Evolutionary conservation across 2,797 vertebrate species (phyloP).

Genomic region (Acropternis orthonyx): DNA sequence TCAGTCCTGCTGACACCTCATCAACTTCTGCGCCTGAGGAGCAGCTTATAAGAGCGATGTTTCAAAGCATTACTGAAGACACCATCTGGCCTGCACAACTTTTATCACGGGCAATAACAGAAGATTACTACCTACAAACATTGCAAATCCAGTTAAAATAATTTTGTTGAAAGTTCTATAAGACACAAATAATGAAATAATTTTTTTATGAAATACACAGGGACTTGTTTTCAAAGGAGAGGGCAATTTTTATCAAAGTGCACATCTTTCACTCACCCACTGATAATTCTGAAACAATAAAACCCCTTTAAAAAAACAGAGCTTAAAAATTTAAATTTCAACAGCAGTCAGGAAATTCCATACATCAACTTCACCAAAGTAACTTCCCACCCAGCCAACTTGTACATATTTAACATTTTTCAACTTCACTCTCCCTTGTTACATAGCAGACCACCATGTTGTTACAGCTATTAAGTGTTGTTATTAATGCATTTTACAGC

Average conservation of each 20-base stretch:
- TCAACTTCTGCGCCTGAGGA: background rate
- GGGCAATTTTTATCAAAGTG: background rate
- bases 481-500: background rate
- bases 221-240: background rate
- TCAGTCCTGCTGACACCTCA: background rate
- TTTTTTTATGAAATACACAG: background rate
- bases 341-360: conserved; percentile 14
- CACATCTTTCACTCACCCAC: background rate
- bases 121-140: conserved; percentile 2
- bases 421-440: background rate
- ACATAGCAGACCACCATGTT: background rate
- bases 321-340: background rate
- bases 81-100: conserved; percentile 1
- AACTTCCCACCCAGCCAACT: background rate
- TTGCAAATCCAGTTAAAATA: conserved; percentile 7
- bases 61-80: background rate
- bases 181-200: background rate
- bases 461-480: background rate
- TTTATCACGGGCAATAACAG: conserved; percentile 7
- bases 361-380: background rate
- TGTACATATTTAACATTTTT: conserved; percentile 19
- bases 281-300: background rate
- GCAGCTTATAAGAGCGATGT: background rate
- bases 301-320: background rate
- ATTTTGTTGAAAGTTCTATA: background rate